Evolutionary conservation across 53 echinoderm and acorn worm genomes (phyloP).

Genomic region (Glandiceps talaboti): DNA sequence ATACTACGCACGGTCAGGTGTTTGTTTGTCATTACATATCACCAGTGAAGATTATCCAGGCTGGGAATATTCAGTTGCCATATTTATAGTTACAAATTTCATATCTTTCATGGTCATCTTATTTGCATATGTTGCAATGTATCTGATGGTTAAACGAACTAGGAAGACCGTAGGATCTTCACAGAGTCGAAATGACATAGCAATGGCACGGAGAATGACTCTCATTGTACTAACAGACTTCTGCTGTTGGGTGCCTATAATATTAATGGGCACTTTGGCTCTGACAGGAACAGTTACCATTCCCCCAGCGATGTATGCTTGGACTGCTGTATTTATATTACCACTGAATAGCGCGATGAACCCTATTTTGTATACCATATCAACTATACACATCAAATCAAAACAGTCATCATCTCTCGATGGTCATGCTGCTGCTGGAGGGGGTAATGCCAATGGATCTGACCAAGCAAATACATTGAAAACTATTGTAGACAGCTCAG

Average conservation of each 20-base stretch:
- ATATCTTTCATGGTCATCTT: conserved; percentile 45
- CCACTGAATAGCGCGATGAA: not conserved
- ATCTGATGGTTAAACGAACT: conserved; percentile 27
- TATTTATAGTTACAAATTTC: conserved; percentile 49
- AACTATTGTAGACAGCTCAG: not conserved
- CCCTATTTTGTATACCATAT: not conserved
- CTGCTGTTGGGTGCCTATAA: not conserved
- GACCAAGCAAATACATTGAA: not conserved
- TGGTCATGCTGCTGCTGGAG: not conserved
- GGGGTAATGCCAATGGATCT: not conserved
- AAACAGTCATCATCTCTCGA: not conserved
- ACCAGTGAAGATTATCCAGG: conserved; percentile 38
- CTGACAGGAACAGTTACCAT: not conserved
- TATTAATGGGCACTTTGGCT: not conserved
- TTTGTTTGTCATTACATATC: conserved; percentile 57
- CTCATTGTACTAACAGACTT: not conserved
- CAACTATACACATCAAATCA: not conserved
- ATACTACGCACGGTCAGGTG: conserved; percentile 51
- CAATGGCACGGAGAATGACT: not conserved
- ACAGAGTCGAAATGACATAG: not conserved
- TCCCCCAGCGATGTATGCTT: not conserved
- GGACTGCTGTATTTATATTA: not conserved
- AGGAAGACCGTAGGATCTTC: not conserved
- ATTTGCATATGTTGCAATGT: conserved; percentile 45
- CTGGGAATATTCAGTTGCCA: conserved; percentile 45